Percentiles rank a stretch among this genome's conserved stretches.
These are phyloP conservation scores for Keiferia lycopersicella DNA, from an alignment of 2,888 invertebrate genomes.

Conservation along the genomic window DNA sequence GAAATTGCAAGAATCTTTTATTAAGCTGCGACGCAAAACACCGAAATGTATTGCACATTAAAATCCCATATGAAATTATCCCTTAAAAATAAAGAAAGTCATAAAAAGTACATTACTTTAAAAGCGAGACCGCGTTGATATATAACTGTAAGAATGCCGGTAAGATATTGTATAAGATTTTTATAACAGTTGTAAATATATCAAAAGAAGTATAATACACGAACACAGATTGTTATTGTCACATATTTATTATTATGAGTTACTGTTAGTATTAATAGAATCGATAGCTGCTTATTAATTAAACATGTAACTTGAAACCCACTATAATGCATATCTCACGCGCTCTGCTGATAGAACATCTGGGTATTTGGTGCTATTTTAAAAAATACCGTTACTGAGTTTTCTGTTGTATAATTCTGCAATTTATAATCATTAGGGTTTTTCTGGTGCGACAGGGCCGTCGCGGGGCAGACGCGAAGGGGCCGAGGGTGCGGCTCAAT, in stretches of 20 bases:
- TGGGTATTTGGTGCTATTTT: slow-evolving; percentile 26
- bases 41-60: slow-evolving; percentile 49
- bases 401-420: slow-evolving; percentile 67
- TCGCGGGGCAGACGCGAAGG: slow-evolving; percentile 36
- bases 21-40: slow-evolving; percentile 50
- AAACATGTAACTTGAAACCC: slow-evolving; percentile 23
- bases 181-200: slow-evolving; percentile 24
- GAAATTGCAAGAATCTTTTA: slow-evolving; percentile 43
- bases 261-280: slow-evolving; percentile 11
- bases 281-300: slow-evolving; percentile 19
- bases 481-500: slow-evolving; percentile 65
- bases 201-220: slow-evolving; percentile 1
- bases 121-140: slow-evolving; percentile 50
- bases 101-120: slow-evolving; percentile 65
- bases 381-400: slow-evolving; percentile 52
- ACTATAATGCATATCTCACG: slow-evolving; percentile 5
- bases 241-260: slow-evolving; percentile 12
- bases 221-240: neutral
- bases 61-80: slow-evolving; percentile 59
- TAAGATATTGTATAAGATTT: slow-evolving; percentile 31
- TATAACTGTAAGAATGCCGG: slow-evolving; percentile 44
- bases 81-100: slow-evolving; percentile 51
- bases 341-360: slow-evolving; percentile 15
- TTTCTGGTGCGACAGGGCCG: slow-evolving; percentile 56
- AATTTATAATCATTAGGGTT: slow-evolving; percentile 76